Percentiles rank a stretch among this genome's conserved stretches.
Conservation (phyloP, 2,113 vertebrate genomes). For the Mobula birostris region DNA sequence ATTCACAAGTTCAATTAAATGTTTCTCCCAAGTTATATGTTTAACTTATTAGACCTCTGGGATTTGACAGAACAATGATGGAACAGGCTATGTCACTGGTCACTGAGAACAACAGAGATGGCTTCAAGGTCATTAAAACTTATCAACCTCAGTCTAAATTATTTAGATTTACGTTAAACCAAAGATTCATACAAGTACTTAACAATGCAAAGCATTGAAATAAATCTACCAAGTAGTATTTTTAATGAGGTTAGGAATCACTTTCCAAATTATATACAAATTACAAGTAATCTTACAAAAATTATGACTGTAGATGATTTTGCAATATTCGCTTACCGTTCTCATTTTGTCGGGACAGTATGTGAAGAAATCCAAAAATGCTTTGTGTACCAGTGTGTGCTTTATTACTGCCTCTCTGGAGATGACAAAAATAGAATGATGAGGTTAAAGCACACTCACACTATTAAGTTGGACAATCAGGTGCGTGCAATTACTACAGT, state of each 20-base stretch:
- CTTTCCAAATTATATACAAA: neutral
- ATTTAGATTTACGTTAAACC: neutral
- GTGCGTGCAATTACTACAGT: no score
- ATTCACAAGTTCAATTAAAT: neutral
- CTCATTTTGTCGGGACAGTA: constrained; percentile 66
- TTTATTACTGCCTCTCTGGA: constrained; percentile 90
- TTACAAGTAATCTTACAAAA: neutral
- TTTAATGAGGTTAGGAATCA: neutral
- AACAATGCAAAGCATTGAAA: neutral
- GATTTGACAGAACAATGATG: neutral
- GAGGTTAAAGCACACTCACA: neutral
- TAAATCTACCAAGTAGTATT: neutral
- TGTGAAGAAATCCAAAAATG: constrained; percentile 86
- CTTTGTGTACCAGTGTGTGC: constrained; percentile 93
- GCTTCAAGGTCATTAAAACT: neutral
- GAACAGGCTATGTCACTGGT: neutral
- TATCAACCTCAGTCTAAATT: neutral
- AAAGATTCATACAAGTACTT: neutral
- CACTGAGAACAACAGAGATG: neutral
- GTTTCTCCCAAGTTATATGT: neutral
- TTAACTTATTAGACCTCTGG: neutral
- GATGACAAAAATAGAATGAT: constrained; percentile 34
- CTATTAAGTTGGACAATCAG: neutral
- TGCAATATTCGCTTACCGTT: constrained; percentile 59
- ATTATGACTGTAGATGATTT: neutral